Evolutionary conservation across 37 sponge, comb jelly and placozoan genomes (phyloP).

Genomic region (Halisarca cf. caerulea): DNA sequence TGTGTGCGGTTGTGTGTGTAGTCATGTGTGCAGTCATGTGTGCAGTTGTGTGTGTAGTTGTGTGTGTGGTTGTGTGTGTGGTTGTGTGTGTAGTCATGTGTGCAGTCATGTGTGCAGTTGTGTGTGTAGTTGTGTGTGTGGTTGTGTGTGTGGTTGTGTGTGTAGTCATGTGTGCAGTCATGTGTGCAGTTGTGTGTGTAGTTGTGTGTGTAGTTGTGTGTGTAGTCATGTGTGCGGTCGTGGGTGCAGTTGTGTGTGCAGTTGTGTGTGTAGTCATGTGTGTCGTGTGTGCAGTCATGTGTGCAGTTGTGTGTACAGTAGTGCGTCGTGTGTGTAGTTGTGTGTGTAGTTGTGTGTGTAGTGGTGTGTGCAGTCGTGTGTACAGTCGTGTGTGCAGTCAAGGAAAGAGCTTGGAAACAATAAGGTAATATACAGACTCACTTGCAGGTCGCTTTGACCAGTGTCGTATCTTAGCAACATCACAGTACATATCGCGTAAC

Average conservation of each 20-base stretch:
- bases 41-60: too few relatives aligned
- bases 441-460: slow-evolving; percentile 23
- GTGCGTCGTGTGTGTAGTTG: too few relatives aligned
- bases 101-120: not conserved
- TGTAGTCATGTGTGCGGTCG: not conserved
- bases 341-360: too few relatives aligned
- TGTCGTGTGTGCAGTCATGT: too few relatives aligned
- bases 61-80: not conserved
- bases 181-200: not conserved
- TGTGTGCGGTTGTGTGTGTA: not conserved
- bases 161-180: not conserved
- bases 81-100: not conserved
- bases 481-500: slow-evolving; percentile 52
- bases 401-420: too few relatives aligned
- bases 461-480: slow-evolving; percentile 30
- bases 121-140: not conserved
- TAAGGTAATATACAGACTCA: not conserved
- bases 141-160: not conserved
- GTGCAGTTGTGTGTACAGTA: too few relatives aligned
- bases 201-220: not conserved
- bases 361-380: too few relatives aligned
- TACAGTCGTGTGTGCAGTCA: too few relatives aligned
- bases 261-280: not conserved
- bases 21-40: too few relatives aligned
- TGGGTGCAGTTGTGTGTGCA: not conserved